Percentiles rank a stretch among this genome's conserved stretches.
Evolutionary conservation across 2,888 invertebrate genomes (phyloP).

Genomic region (Caenorhabditis uteleia): DNA sequence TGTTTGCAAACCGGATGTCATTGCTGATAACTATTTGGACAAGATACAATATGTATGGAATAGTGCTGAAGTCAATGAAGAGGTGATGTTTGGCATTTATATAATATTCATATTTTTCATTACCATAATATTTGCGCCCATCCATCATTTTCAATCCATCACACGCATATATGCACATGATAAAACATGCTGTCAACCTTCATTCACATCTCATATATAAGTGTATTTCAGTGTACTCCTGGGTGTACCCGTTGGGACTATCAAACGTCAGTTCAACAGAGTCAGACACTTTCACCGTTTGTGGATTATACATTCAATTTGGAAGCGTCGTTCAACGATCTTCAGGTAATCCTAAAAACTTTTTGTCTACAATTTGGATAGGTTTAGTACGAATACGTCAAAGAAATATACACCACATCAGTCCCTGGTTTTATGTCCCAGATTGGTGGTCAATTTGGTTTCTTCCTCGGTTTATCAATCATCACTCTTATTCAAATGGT

Average conservation of each 20-base stretch:
- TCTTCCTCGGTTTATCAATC: conserved; percentile 63
- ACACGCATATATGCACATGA: not conserved
- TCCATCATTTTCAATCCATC: not conserved
- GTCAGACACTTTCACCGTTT: conserved; percentile 53
- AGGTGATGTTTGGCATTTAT: conserved; percentile 36
- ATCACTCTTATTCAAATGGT: conserved; percentile 66
- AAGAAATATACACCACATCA: conserved; percentile 64
- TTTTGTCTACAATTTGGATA: conserved; percentile 8
- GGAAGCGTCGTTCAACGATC: conserved; percentile 63
- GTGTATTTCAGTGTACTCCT: conserved; percentile 49
- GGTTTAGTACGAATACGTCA: conserved; percentile 65
- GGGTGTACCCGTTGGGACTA: conserved; percentile 67
- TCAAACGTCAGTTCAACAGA: conserved; percentile 56
- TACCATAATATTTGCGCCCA: not conserved
- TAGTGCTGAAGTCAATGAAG: conserved; percentile 55
- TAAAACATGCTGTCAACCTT: not conserved
- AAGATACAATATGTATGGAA: conserved; percentile 63
- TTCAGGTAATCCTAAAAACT: conserved; percentile 51
- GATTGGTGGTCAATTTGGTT: conserved; percentile 64
- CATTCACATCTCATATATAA: not conserved
- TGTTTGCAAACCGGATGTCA: conserved; percentile 51
- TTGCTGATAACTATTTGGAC: conserved; percentile 60
- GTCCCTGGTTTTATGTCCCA: conserved; percentile 69
- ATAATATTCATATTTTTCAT: not conserved
- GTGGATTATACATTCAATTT: conserved; percentile 59